Base-by-base conservation (phyloP, 2,113 vertebrate species). In the Monarcha castaneiventris region DNA sequence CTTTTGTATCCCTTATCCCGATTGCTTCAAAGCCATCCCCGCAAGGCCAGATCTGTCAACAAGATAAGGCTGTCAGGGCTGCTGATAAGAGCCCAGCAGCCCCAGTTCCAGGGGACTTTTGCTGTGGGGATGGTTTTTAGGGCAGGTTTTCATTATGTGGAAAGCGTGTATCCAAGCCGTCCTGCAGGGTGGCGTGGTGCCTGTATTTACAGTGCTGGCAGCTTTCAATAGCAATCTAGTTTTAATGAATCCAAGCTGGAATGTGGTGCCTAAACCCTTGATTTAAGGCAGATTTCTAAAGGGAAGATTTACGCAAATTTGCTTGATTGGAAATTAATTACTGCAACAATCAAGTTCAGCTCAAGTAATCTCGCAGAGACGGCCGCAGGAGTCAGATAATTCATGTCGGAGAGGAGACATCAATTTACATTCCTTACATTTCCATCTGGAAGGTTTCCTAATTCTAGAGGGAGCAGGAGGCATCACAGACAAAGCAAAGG, bases 251-350 rank as follows among this genome's bases (percentile, higher is more conserved):
- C 90, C 90, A 93, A 77, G 95, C 64, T 93, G 90, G 86, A 93
- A 86, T 18, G 69, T 46, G 81, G 83, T 96, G 95, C 85, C 77
- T 87, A 49, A 96, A 30, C 62, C 82, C 92, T 96, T 95, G 95
- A 97, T 97, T 97, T 92, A 90, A 96, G 96, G 89, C 95, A 91
- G 78, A 91, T 87, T 96, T 96, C 94, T 79, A 84, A 95, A 95
- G 84, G 73, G 61, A 88, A 94, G 95, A 92, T 96, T 96, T 93
- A 96, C 88, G 85, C 91, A 90, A 91, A 94, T 96, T 92, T 83
- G 82, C 94, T 81, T 87, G 94, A 97, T 93, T 97, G 77, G 80
- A 59, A 96, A 97, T 97, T 97, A 97, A 97, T 97, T 97, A 92
- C 88, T 86, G 90, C 92, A 75, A 52, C 95, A 96, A 87, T 96